A percentile compares a stretch with the other conserved stretches of the same genome.
These are phyloP conservation scores for Zaprionus capensis DNA, from an alignment of 1,140 invertebrate genomes.

Conservation along the genomic window DNA sequence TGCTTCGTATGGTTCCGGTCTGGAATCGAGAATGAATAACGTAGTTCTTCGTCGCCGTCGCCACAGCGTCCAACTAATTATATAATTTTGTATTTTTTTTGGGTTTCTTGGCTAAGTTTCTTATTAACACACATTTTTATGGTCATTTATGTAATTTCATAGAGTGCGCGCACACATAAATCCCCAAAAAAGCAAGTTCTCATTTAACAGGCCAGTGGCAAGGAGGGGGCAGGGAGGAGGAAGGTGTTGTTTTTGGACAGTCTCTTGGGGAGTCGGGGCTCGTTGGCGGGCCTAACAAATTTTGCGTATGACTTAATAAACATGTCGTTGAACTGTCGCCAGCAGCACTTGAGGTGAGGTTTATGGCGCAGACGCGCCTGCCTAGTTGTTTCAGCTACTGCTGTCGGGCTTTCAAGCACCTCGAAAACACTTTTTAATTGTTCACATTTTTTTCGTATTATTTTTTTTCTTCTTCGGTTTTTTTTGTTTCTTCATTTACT, in stretches of 20 bases:
- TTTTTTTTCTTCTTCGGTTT: conserved; percentile 6
- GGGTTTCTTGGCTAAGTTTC: conserved; percentile 55
- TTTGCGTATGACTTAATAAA: conserved; percentile 82
- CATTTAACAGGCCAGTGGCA: conserved; percentile 39
- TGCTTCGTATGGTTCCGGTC: conserved; percentile 13
- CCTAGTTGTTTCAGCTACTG: conserved; percentile 14
- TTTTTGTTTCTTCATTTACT: conserved; percentile 3
- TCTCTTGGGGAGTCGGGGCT: conserved; percentile 5
- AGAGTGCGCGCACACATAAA: conserved; percentile 66
- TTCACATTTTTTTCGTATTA: conserved; percentile 53
- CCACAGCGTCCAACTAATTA: conserved; percentile 56
- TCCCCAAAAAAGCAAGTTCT: conserved; percentile 59
- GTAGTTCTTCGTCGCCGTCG: conserved; percentile 9
- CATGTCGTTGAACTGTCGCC: conserved; percentile 82
- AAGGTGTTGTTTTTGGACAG: neutral
- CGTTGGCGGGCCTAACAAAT: conserved; percentile 56
- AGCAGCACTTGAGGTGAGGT: conserved; percentile 58
- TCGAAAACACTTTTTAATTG: conserved; percentile 79
- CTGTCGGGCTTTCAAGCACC: conserved; percentile 63
- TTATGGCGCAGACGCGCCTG: conserved; percentile 56
- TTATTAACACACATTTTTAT: conserved; percentile 80
- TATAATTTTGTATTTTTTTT: conserved; percentile 59
- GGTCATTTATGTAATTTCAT: conserved; percentile 79
- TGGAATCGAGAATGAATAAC: conserved; percentile 27
- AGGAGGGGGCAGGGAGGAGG: neutral